Conservation (phyloP, 2,113 vertebrate species). For the Butorides virescens region DNA sequence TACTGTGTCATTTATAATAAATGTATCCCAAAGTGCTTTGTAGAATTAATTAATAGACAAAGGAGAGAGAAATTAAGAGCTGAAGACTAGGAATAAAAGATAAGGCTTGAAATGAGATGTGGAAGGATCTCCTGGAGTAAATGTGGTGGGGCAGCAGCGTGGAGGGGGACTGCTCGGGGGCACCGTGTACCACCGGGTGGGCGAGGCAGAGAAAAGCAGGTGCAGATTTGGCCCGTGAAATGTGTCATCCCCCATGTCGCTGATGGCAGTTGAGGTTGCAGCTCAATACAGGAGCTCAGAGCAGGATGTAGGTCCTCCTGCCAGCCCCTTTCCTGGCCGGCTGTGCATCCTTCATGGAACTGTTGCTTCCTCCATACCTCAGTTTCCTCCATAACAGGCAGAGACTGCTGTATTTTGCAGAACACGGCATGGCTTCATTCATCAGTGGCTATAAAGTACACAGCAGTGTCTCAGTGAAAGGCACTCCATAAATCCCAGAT, state of each 20-base stretch:
- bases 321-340: background rate
- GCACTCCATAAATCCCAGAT: background rate
- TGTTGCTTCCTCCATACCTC: background rate
- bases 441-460: background rate
- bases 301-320: background rate
- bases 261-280: background rate
- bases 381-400: background rate
- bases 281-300: background rate
- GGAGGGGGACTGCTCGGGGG: fast-evolving
- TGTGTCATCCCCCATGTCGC: fast-evolving
- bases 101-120: background rate
- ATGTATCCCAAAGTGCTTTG: slow-evolving; percentile 33
- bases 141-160: background rate
- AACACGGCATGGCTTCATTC: fast-evolving
- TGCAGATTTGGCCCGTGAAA: background rate
- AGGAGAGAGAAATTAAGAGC: slow-evolving; percentile 3
- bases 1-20: slow-evolving; percentile 21
- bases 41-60: slow-evolving; percentile 49
- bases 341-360: background rate
- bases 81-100: background rate
- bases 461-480: background rate
- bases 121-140: background rate
- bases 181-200: fast-evolving
- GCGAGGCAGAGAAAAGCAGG: background rate
- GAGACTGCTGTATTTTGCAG: background rate